phyloP scores from a whole-genome alignment of 2,888 invertebrate genomes.

The Agonopterix heracliana region DNA sequence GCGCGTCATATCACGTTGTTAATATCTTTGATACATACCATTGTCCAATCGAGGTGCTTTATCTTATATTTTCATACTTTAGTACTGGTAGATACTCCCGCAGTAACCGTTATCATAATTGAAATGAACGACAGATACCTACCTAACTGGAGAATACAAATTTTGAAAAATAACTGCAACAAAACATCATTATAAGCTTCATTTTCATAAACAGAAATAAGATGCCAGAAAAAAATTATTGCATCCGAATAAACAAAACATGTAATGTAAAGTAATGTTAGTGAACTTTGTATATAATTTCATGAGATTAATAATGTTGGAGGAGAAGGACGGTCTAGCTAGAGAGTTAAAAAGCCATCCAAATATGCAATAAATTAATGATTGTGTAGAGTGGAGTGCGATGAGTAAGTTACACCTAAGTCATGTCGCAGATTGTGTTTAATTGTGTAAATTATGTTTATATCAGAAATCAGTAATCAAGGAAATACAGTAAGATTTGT shows the following conservation, averaged over 20 bases:
- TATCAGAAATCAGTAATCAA: slow-evolving; percentile 73
- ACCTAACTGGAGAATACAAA: slow-evolving; percentile 31
- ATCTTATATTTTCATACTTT: slow-evolving; percentile 78
- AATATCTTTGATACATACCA: slow-evolving; percentile 77
- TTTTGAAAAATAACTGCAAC: no score
- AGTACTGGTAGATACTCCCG: slow-evolving; percentile 76
- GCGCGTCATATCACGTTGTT: slow-evolving; percentile 75
- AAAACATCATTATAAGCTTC: slow-evolving; percentile 38
- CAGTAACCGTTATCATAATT: slow-evolving; percentile 59
- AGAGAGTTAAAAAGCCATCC: slow-evolving; percentile 69
- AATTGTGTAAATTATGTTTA: slow-evolving; percentile 76
- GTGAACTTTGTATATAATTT: slow-evolving; percentile 75
- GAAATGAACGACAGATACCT: slow-evolving; percentile 47
- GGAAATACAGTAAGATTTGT: slow-evolving; percentile 72
- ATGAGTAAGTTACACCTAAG: slow-evolving; percentile 68
- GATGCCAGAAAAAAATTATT: slow-evolving; percentile 19
- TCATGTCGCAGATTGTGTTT: slow-evolving; percentile 70
- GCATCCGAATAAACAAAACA: slow-evolving; percentile 40
- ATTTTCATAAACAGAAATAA: slow-evolving; percentile 42
- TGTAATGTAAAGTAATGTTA: slow-evolving; percentile 72
- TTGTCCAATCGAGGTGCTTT: slow-evolving; percentile 77
- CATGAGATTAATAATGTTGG: slow-evolving; percentile 68
- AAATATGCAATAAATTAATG: slow-evolving; percentile 71
- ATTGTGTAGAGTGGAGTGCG: slow-evolving; percentile 69
- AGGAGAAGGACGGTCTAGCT: slow-evolving; percentile 64